These are phyloP conservation scores for Euproctis similis DNA, from an alignment of 2,888 invertebrate genomes.

Conservation along the genomic window DNA sequence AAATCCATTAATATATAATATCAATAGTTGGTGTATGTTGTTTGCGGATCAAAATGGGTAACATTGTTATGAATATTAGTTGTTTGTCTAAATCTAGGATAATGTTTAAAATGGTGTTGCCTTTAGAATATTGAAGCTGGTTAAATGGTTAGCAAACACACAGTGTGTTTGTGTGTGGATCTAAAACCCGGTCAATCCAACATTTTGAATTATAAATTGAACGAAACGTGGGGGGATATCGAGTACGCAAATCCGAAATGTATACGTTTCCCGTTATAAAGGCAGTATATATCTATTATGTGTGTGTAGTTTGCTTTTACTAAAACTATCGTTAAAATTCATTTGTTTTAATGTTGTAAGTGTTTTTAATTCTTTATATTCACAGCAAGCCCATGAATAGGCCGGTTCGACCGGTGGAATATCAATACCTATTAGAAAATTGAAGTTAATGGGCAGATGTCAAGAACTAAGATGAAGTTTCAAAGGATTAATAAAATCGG, in stretches of 20 bases:
- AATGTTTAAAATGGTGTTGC: neutral
- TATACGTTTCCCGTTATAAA: neutral
- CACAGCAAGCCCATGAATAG: too few relatives aligned
- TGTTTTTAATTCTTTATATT: too few relatives aligned
- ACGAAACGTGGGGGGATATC: conserved; percentile 1
- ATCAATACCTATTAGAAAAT: too few relatives aligned
- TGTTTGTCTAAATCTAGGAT: conserved; percentile 6
- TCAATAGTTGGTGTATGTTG: too few relatives aligned
- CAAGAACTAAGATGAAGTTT: too few relatives aligned
- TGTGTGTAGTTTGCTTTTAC: too few relatives aligned
- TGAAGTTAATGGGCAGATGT: too few relatives aligned
- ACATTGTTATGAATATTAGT: conserved; percentile 14
- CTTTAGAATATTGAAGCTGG: conserved; percentile 8
- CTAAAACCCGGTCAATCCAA: conserved; percentile 16
- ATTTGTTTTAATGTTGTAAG: too few relatives aligned
- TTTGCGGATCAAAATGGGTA: conserved; percentile 17
- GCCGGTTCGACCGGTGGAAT: too few relatives aligned
- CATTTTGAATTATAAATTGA: conserved; percentile 22
- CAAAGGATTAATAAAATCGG: too few relatives aligned
- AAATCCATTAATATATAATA: conserved; percentile 31
- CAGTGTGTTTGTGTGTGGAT: too few relatives aligned
- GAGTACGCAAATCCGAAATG: conserved; percentile 1
- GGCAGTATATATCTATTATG: neutral
- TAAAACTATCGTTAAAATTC: too few relatives aligned
- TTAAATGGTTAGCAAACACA: conserved; percentile 13